Evolutionary conservation across 37 sponge, comb jelly and placozoan species (phyloP), one percentile per base, ranked within the genome.

Genomic region (Halichondria panicea): DNA sequence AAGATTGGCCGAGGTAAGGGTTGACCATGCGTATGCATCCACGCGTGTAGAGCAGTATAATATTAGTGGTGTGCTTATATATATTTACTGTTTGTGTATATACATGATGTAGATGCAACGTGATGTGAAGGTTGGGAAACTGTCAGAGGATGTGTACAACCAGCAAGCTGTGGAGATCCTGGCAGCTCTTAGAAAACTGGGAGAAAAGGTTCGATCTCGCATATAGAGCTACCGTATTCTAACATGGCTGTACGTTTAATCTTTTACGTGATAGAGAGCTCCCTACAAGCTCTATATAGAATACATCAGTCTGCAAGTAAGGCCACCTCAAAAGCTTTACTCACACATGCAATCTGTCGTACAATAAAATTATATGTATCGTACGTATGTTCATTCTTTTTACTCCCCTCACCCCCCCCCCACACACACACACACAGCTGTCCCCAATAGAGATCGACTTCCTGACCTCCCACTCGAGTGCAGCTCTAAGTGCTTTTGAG

Each of bases 141-240:
- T 95, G 27, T 77, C 91, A 2, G 54, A 84, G 9, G 93, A 85
- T 34, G 59, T 81, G 7, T 86, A 74, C 81, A 92, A 72, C 3
- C 93, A 86, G 43, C 93, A 95, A 41, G 85, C 70, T 21, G 83
- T 90, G 13, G 94, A 95, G 74, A 92, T 98, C 7, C 87, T 98
- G 31, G 81, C 88, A 30, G 99, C 96, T 58, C 84, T 98, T 3
- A 81, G 86, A 60, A 92, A 85, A 37, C 81, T 93, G 4, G 96
- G 96, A 43, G 93, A 95, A 37, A 89, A 98, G 92, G 94, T 96
- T 41, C 34, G 78, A 30, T n/a, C n/a, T n/a, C n/a, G n/a, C n/a
- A n/a, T n/a, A n/a, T n/a, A n/a, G n/a, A n/a, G n/a, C n/a, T n/a
- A n/a, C n/a, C n/a, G n/a, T n/a, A n/a, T n/a, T n/a, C n/a, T n/a